phyloP scores from a whole-genome alignment of 1,140 invertebrate genomes.

The Phthorimaea operculella region DNA sequence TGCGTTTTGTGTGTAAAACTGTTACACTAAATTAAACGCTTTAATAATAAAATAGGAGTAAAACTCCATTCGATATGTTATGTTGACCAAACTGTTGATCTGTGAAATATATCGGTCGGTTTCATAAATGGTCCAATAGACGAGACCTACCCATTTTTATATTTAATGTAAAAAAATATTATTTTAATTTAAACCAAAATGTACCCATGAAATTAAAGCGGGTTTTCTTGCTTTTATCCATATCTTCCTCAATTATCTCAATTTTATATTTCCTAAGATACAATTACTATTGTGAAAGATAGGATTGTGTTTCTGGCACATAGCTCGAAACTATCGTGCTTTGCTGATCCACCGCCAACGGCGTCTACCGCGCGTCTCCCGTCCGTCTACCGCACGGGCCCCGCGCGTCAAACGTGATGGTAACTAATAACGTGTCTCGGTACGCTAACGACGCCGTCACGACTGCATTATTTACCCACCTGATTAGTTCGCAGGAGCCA shows the following conservation, averaged over 20 bases:
- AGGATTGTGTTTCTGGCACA: too few relatives aligned
- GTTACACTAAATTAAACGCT: constrained; percentile 65
- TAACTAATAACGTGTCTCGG: constrained; percentile 65
- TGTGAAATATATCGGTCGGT: constrained; percentile 19
- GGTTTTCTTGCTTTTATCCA: too few relatives aligned
- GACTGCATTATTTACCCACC: constrained; percentile 66
- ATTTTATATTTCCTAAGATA: too few relatives aligned
- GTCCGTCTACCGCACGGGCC: too few relatives aligned
- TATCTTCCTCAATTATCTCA: too few relatives aligned
- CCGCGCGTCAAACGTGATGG: constrained; percentile 48
- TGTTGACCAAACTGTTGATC: constrained; percentile 44
- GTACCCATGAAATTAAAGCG: too few relatives aligned
- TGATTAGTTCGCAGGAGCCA: constrained; percentile 57
- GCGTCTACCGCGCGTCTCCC: too few relatives aligned
- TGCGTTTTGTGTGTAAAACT: constrained; percentile 66
- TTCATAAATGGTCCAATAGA: too few relatives aligned
- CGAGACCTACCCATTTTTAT: too few relatives aligned
- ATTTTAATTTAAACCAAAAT: constrained; percentile 37
- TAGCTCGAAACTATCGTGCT: too few relatives aligned
- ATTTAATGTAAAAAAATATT: constrained; percentile 21
- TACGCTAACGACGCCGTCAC: constrained; percentile 61
- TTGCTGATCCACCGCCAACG: too few relatives aligned
- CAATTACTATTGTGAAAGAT: too few relatives aligned
- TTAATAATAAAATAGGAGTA: constrained; percentile 67
- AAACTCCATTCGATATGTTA: constrained; percentile 44